Base-by-base conservation (phyloP, 2,113 vertebrate genomes). In the Phylloscopus trochiloides region DNA sequence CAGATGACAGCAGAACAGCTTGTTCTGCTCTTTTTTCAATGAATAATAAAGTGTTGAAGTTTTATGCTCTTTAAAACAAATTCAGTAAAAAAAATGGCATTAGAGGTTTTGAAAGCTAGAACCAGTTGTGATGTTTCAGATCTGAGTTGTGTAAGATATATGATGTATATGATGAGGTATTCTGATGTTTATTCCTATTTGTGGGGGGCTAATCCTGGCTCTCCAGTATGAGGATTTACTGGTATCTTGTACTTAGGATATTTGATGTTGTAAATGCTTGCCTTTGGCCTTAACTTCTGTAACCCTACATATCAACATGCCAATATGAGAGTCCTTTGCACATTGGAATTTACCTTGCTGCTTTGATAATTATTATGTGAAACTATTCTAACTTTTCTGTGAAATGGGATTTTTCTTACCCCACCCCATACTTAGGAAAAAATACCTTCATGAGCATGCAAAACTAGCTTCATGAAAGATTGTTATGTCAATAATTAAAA, bases 251-350 rank as follows among this genome's bases (percentile, higher is more conserved):
- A 14, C 29, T n/a, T 45, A 3, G 22, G 17, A 26, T 66, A 74
- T 3, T 15, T 7, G 12, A n/a, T 48, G 21, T 21, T 68, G 17
- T 47, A 55, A 76, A 34, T 38, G 20, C 28, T 76, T 40, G 12
- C 20, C 28, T 55, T 61, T 83, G 34, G n/a, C 42, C 17, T 63
- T 79, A 21, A 17, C 8, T 68, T 65, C 7, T 17, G 6, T 42
- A 73, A 36, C 28, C 3, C 3, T 31, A 7, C 4, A 1, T 36
- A 38, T 31, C 28, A 45, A 2, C 1, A 0, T 51, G 31, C 2
- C 47, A 19, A 1, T 29, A 17, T 16, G 20, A 0, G 2, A 52
- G n/a, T 31, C 36, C 20, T 40, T 48, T 80, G 59, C 10, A 24
- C 29, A 17, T 1, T 48, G 40, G 29, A 34, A 38, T 43, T 31